These are phyloP conservation scores for Cacoxenus indagator DNA, from an alignment of 2,888 invertebrate genomes.

Conservation along the genomic window DNA sequence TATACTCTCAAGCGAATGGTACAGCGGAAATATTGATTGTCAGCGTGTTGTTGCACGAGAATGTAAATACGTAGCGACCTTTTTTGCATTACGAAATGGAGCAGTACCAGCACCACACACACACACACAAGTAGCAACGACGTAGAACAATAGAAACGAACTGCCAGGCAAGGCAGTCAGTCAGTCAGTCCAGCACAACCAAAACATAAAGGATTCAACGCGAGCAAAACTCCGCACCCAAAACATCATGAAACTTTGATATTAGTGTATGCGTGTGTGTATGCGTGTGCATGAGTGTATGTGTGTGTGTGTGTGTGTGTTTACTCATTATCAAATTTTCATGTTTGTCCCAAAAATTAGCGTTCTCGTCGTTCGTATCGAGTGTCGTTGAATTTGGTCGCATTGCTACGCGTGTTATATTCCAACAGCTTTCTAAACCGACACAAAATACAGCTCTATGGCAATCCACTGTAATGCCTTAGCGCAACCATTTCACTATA, in stretches of 20 bases:
- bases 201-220: not conserved
- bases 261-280: not conserved
- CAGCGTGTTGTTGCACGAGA: slow-evolving; percentile 30
- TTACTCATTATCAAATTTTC: slow-evolving; percentile 55
- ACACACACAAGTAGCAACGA: not conserved
- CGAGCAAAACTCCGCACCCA: not conserved
- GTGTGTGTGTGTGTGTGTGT: slow-evolving; percentile 25
- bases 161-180: not conserved
- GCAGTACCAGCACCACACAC: not conserved
- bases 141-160: not conserved
- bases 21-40: slow-evolving; percentile 62
- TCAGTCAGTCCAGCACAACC: not conserved
- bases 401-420: too few species aligned
- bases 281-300: slow-evolving; percentile 25
- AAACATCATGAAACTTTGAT: not conserved
- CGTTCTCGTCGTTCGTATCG: too few species aligned
- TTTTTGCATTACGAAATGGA: not conserved
- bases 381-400: slow-evolving; percentile 47
- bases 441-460: too few species aligned
- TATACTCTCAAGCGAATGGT: slow-evolving; percentile 48
- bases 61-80: slow-evolving; percentile 11
- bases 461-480: too few species aligned
- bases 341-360: slow-evolving; percentile 58
- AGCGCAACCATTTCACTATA: too few species aligned
- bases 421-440: too few species aligned